A percentile compares a stretch with the other conserved stretches of the same genome.
These are phyloP conservation scores for western clawed frog (Xenopus tropicalis) DNA, from an alignment of 2,113 vertebrate genomes.

Conservation along the genomic window DNA sequence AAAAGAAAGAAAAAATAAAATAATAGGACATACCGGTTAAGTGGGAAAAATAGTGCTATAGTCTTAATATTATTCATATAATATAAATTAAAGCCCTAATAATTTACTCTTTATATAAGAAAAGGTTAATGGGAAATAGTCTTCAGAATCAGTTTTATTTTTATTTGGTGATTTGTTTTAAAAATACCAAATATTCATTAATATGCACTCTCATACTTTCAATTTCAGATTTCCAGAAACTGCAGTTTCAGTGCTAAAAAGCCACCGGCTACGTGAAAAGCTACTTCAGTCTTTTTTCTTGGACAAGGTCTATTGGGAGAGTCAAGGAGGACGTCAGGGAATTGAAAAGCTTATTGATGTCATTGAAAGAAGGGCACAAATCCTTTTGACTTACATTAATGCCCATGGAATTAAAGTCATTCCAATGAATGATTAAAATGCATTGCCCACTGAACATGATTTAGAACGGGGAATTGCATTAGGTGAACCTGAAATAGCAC, in stretches of 20 bases:
- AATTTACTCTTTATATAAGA: too few relatives aligned
- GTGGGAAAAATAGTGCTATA: too few relatives aligned
- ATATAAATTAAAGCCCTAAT: too few relatives aligned
- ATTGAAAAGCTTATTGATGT: constrained; percentile 95
- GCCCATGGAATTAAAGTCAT: constrained; percentile 81
- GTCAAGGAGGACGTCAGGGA: constrained; percentile 87
- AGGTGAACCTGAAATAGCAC: constrained; percentile 2
- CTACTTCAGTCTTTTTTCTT: constrained; percentile 95
- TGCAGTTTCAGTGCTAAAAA: constrained; percentile 81
- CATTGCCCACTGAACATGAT: not conserved
- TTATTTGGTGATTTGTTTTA: too few relatives aligned
- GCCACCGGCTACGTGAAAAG: constrained; percentile 80
- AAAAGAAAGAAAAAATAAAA: too few relatives aligned
- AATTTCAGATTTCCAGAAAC: constrained; percentile 81
- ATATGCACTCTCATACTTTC: not conserved
- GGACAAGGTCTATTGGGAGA: constrained; percentile 91
- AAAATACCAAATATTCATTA: too few relatives aligned
- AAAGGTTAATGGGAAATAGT: too few relatives aligned
- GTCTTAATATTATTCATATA: too few relatives aligned
- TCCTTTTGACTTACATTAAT: constrained; percentile 89
- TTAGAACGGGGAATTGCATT: not conserved
- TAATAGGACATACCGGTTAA: too few relatives aligned
- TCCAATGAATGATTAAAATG: constrained; percentile 75
- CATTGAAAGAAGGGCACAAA: constrained; percentile 79
- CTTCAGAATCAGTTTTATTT: too few relatives aligned